Conservation (phyloP, 2,113 vertebrate species). For the Ardeotis arabs region DNA sequence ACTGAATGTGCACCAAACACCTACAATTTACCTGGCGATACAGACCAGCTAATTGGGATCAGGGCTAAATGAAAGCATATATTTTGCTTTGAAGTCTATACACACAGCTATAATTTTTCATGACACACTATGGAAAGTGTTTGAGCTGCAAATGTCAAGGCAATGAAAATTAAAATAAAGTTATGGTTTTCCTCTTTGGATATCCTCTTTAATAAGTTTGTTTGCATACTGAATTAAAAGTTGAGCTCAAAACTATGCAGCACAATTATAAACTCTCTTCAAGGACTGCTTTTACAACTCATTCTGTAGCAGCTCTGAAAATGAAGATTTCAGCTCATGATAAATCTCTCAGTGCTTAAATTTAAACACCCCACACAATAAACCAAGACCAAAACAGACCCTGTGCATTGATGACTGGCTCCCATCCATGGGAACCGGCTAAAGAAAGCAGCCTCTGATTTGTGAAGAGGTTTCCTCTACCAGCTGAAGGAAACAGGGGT, state of each 20-base stretch:
- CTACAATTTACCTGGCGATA: background rate
- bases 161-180: slow-evolving; percentile 17
- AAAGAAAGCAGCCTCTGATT: background rate
- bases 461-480: background rate
- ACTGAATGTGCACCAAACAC: background rate
- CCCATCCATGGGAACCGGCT: background rate
- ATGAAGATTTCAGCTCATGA: background rate
- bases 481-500: background rate
- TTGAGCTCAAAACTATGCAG: background rate
- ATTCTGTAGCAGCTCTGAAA: background rate
- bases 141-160: slow-evolving; percentile 31
- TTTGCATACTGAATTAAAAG: background rate
- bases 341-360: background rate
- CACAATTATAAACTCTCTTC: background rate
- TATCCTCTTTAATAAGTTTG: slow-evolving; percentile 42
- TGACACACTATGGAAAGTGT: slow-evolving; percentile 3
- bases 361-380: background rate
- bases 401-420: background rate
- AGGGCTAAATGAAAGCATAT: background rate
- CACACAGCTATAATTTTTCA: background rate
- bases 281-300: background rate
- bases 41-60: background rate
- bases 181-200: background rate
- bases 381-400: background rate
- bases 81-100: slow-evolving; percentile 16